A percentile compares a stretch with the other conserved stretches of the same genome.
Evolutionary conservation across 2,113 vertebrate genomes (phyloP).

Genomic region (Salvelinus fontinalis): DNA sequence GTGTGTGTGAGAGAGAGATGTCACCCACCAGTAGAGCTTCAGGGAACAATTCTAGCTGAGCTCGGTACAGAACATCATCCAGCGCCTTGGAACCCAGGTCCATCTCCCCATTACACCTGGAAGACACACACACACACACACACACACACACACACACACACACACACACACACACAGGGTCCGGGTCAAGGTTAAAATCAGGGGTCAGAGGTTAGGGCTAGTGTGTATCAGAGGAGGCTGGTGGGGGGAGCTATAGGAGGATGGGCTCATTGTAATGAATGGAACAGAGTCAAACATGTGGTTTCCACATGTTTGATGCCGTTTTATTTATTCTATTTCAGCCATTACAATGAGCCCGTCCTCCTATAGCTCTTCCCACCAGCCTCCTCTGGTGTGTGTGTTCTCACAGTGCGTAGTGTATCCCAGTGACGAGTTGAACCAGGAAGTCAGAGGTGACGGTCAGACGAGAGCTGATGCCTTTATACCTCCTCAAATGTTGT

Average conservation of each 20-base stretch:
- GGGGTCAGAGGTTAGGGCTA: neutral
- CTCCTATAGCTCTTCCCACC: too few relatives aligned
- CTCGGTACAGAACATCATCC: constrained; percentile 94
- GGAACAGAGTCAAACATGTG: too few relatives aligned
- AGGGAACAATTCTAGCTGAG: constrained; percentile 93
- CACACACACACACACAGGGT: neutral
- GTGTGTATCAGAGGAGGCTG: neutral
- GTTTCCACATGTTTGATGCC: too few relatives aligned
- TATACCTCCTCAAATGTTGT: constrained; percentile 90
- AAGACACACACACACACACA: neutral
- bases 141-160: too few relatives aligned
- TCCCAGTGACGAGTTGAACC: constrained; percentile 95
- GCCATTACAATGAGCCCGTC: too few relatives aligned
- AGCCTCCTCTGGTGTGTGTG: neutral
- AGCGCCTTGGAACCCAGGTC: constrained; percentile 92
- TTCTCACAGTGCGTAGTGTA: constrained; percentile 95
- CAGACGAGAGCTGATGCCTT: constrained; percentile 86
- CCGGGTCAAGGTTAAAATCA: neutral
- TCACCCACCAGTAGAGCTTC: constrained; percentile 92
- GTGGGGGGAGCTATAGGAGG: too few relatives aligned
- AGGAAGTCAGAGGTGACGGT: constrained; percentile 94
- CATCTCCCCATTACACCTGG: constrained; percentile 84
- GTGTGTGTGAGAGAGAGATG: neutral
- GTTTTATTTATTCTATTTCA: too few relatives aligned
- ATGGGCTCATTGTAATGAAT: too few relatives aligned